These are phyloP conservation scores for Zingel zingel DNA, from an alignment of 2,113 vertebrate genomes.

Conservation along the genomic window DNA sequence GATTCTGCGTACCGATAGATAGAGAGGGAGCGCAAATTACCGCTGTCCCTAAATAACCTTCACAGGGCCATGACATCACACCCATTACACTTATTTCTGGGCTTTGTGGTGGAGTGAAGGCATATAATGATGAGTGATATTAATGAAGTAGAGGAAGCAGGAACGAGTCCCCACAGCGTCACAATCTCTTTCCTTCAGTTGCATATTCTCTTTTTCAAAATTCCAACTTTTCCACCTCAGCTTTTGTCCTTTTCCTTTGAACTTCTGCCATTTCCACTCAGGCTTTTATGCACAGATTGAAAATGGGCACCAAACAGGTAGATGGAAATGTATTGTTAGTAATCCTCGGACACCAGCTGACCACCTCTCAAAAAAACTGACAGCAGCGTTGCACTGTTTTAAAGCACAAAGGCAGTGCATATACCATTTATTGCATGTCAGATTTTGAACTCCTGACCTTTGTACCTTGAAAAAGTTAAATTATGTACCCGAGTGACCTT, in stretches of 20 bases:
- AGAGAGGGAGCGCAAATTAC: too few species aligned
- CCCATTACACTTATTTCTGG: too few species aligned
- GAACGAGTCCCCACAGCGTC: neutral
- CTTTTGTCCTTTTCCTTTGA: neutral
- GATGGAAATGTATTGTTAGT: neutral
- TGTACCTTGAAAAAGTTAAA: conserved; percentile 44
- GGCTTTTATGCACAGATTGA: neutral
- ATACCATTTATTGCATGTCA: neutral
- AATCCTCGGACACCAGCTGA: neutral
- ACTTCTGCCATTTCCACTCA: neutral
- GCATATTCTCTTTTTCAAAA: neutral
- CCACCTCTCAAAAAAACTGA: neutral
- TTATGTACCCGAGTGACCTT: conserved; percentile 46
- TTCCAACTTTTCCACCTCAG: neutral
- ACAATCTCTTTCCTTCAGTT: neutral
- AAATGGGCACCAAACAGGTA: neutral
- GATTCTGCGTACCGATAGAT: too few species aligned
- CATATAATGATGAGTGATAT: too few species aligned
- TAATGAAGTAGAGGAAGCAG: neutral
- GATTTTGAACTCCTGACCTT: conserved; percentile 9
- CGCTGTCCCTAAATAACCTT: too few species aligned
- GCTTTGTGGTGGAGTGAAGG: neutral
- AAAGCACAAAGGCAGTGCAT: conserved; percentile 7
- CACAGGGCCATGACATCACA: too few species aligned
- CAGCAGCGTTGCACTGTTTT: neutral